These are phyloP conservation scores for Hypanus sabinus DNA, from an alignment of 2,113 vertebrate genomes.

Conservation along the genomic window DNA sequence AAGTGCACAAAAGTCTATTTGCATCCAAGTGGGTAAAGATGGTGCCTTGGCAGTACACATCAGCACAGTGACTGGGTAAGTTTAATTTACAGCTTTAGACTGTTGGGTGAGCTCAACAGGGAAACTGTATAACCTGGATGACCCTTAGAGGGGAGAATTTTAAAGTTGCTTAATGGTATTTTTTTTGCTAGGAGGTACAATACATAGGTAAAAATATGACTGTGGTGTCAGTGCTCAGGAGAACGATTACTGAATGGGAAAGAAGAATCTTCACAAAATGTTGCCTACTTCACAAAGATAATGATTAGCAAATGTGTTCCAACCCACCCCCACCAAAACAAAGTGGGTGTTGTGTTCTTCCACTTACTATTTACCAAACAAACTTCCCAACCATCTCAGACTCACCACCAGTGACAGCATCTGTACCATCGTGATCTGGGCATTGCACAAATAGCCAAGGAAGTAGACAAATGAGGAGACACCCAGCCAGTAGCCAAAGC, in stretches of 20 bases:
- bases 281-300: background rate
- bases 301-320: background rate
- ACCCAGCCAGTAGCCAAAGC: slow-evolving; percentile 94
- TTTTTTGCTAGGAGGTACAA: no score
- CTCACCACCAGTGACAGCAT: slow-evolving; percentile 84
- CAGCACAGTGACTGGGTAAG: no score
- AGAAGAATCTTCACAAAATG: background rate
- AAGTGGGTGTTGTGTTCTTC: background rate
- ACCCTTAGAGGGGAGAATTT: no score
- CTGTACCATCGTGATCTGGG: slow-evolving; percentile 97
- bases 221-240: background rate
- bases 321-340: background rate
- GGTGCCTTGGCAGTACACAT: no score
- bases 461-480: slow-evolving; percentile 93
- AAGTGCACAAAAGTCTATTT: no score
- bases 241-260: background rate
- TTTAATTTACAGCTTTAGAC: no score
- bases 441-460: slow-evolving; percentile 87
- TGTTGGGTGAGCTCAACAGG: no score
- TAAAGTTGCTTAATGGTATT: no score
- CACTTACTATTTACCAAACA: background rate
- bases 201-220: background rate
- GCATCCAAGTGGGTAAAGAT: no score
- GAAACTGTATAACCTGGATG: no score
- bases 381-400: slow-evolving; percentile 26